Evolutionary conservation across 2,797 vertebrate species (phyloP).

Genomic region (Lepus oiostolus): DNA sequence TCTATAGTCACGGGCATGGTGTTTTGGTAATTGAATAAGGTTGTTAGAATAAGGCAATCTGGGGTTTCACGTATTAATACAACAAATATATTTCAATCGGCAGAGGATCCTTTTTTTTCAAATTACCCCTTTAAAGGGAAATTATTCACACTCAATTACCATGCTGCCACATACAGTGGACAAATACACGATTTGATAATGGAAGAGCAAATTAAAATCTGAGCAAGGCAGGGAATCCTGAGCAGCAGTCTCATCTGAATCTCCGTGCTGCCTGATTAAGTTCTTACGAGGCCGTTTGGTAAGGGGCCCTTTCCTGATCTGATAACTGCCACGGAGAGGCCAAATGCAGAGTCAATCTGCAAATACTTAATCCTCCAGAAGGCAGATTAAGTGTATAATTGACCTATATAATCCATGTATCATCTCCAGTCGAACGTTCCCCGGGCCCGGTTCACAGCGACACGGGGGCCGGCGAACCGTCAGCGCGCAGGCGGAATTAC

Average conservation of each 20-base stretch:
- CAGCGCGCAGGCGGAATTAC: conserved; percentile 89
- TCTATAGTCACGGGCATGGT: not conserved
- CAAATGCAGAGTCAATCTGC: conserved; percentile 98
- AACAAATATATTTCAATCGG: conserved; percentile 45
- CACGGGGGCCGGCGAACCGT: conserved; percentile 87
- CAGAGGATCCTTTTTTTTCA: conserved; percentile 57
- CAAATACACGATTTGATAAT: conserved; percentile 86
- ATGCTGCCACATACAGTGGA: conserved; percentile 83
- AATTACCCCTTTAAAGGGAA: conserved; percentile 68
- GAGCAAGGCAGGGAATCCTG: conserved; percentile 76
- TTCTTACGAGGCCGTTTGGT: conserved; percentile 91
- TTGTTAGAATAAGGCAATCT: conserved; percentile 58
- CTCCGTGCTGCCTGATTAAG: conserved; percentile 89
- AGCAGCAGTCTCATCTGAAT: conserved; percentile 73
- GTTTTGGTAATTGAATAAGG: conserved; percentile 49
- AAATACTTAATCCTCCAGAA: conserved; percentile 94
- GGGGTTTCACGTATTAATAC: not conserved
- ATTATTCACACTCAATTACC: conserved; percentile 78
- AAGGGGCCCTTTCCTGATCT: conserved; percentile 94
- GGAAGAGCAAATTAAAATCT: conserved; percentile 91
- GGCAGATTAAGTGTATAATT: conserved; percentile 99
- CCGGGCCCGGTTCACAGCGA: conserved; percentile 87
- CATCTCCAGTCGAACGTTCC: conserved; percentile 92
- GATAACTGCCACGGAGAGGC: conserved; percentile 97
- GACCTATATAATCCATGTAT: conserved; percentile 98